Conservation (phyloP, 2,888 invertebrate species). For the Clanis bilineata region DNA sequence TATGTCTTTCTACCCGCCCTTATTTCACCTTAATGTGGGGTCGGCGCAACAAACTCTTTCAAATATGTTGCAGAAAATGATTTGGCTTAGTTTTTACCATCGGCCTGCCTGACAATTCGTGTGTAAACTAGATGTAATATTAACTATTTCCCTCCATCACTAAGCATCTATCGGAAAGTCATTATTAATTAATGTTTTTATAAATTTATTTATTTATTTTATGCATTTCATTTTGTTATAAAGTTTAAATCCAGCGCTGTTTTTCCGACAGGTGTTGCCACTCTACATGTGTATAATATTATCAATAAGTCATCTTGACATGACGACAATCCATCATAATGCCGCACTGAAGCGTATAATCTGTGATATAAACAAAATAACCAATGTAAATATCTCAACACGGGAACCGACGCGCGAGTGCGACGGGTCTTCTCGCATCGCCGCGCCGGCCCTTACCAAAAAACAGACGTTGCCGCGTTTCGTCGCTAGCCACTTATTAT, state of each 20-base stretch:
- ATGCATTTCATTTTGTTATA: too few species aligned
- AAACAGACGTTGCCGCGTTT: slow-evolving; percentile 46
- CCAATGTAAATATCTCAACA: slow-evolving; percentile 12
- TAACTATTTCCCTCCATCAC: too few species aligned
- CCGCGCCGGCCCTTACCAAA: slow-evolving; percentile 4
- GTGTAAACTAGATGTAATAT: too few species aligned
- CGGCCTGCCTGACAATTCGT: too few species aligned
- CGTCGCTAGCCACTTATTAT: slow-evolving; percentile 79
- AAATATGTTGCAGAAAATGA: too few species aligned
- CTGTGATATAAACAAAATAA: slow-evolving; percentile 1
- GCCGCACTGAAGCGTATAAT: slow-evolving; percentile 5
- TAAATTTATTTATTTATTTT: too few species aligned
- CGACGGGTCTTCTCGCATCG: slow-evolving; percentile 3
- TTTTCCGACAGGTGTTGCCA: not conserved
- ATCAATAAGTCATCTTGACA: not conserved
- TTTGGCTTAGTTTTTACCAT: too few species aligned
- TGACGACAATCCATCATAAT: slow-evolving; percentile 5
- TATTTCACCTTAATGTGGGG: too few species aligned
- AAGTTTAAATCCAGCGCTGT: not conserved
- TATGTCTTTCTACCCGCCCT: too few species aligned
- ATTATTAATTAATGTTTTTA: too few species aligned
- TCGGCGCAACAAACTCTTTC: too few species aligned
- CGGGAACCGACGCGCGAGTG: slow-evolving; percentile 5
- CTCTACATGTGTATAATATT: not conserved
- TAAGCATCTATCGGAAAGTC: too few species aligned